Conservation (phyloP, 2,797 vertebrate genomes). For the Lithobates sylvaticus region DNA sequence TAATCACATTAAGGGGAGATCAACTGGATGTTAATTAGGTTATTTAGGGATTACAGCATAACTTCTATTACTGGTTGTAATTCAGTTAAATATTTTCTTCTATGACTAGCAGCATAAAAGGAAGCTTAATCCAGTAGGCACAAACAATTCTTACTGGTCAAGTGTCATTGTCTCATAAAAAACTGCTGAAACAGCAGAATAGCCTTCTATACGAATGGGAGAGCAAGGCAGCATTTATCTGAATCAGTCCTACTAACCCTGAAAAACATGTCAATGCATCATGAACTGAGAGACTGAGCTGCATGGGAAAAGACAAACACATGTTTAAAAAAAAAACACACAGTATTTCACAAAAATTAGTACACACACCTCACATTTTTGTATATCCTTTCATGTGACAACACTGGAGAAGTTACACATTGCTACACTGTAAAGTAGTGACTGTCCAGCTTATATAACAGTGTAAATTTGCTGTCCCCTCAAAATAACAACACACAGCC, state of each 20-base stretch:
- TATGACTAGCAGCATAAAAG: background rate
- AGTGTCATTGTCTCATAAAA: background rate
- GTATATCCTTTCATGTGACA: too few relatives aligned
- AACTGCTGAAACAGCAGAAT: background rate
- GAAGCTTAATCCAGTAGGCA: background rate
- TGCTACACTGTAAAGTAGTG: too few relatives aligned
- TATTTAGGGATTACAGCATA: background rate
- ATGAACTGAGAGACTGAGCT: background rate
- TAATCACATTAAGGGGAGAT: background rate
- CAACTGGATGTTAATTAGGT: conserved; percentile 23
- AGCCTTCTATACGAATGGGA: background rate
- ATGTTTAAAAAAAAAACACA: too few relatives aligned
- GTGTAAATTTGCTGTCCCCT: too few relatives aligned
- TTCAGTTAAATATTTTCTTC: background rate
- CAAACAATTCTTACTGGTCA: background rate
- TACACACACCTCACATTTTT: too few relatives aligned
- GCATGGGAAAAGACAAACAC: background rate
- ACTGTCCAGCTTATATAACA: too few relatives aligned
- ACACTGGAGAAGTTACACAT: too few relatives aligned
- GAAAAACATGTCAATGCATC: background rate
- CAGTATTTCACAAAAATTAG: too few relatives aligned
- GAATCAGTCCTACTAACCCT: background rate
- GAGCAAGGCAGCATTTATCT: background rate
- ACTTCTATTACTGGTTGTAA: background rate
- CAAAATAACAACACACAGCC: too few relatives aligned